Percentiles rank a stretch among this genome's conserved stretches.
These are phyloP conservation scores for Podilymbus podiceps DNA, from an alignment of 2,113 vertebrate species.

Conservation along the genomic window DNA sequence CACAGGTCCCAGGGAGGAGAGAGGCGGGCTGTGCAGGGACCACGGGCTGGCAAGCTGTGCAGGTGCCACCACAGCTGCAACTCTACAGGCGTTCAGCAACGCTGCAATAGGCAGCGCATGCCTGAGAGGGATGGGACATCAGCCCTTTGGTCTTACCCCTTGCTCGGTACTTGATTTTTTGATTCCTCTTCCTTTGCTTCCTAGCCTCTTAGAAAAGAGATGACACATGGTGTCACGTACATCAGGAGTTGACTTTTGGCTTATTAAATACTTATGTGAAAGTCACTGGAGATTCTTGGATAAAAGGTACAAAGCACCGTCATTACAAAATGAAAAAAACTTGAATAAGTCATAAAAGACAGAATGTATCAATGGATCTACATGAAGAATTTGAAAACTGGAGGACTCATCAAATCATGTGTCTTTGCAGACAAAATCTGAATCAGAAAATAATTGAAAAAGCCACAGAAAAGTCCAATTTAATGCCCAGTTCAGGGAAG, in stretches of 20 bases:
- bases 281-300: neutral
- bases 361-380: neutral
- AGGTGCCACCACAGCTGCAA: neutral
- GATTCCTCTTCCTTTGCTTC: neutral
- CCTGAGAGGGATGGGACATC: fast-evolving
- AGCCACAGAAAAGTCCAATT: neutral
- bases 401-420: neutral
- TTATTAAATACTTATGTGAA: neutral
- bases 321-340: neutral
- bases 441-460: neutral
- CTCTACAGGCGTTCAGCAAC: neutral
- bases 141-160: neutral
- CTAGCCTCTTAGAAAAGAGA: neutral
- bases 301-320: neutral
- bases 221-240: neutral
- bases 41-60: fast-evolving
- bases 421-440: neutral
- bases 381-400: neutral
- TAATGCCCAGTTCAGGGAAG: neutral
- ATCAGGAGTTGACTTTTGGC: neutral
- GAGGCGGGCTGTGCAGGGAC: fast-evolving
- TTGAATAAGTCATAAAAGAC: neutral
- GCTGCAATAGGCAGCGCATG: neutral
- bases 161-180: neutral
- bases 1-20: neutral